Base-by-base conservation (phyloP, 2,797 vertebrate genomes). In the Galaxias olidus region DNA sequence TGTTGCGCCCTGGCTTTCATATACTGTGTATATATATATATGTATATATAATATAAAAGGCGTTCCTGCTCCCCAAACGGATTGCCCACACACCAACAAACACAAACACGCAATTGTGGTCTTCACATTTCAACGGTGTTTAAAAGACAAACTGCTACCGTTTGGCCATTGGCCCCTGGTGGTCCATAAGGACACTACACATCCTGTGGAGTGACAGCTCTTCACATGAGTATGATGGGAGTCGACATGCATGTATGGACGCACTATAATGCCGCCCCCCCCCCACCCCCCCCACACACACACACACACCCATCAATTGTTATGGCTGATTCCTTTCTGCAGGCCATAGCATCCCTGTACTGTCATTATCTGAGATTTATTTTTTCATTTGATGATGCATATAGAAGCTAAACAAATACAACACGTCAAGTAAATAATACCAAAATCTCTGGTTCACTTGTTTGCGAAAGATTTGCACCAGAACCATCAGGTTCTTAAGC, bases 181-280 rank as follows among this genome's bases (percentile, higher is more conserved):
- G 81, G 82, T 76, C 64, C 85, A 84, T 86, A 85, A 82, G 80
- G 82, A 80, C 83, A 85, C 79, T 83, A 86, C 84, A 44, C 14
- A 86, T 81, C 67, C 76, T 68, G 73, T 74, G 74, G 72, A 77
- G 68, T 15, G 72, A 64, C 68, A 68, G 72, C 79, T 83, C 79
- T 79, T 82, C 71, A 71, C 76, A 76, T 86, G 86, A 86, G 79
- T 59, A 66, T 89, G 79, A 87, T 86, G 75, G 10, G 68, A 71
- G 72, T 66, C 71, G 84, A 86, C 81, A 87, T 76, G 77, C 82
- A 61, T 76, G 74, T 63, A 79, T 68, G 63, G 70, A 56, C 75
- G 84, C 75, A 77, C 70, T 66, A 62, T 42, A 15, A 53, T 86
- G 87, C 76, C 76, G 49, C 67, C 71, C 73, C 45, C 41, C 65